Percentiles rank a stretch among this genome's conserved stretches.
Conservation (phyloP, 2,797 vertebrate genomes). For the Adelosebastes latens region DNA sequence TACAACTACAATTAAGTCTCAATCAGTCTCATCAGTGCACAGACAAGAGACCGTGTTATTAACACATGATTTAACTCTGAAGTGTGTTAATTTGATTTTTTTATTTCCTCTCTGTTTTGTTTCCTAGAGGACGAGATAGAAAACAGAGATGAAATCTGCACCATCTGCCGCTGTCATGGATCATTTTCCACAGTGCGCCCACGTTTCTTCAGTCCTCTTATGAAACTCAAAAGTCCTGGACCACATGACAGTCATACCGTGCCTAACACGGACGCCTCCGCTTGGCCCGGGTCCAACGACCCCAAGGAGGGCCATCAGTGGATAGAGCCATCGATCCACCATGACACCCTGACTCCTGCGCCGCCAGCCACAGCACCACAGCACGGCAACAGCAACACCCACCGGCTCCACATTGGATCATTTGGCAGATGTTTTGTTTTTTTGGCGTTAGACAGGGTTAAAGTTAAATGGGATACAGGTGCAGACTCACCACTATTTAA, state of each 20-base stretch:
- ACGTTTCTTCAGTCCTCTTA: constrained; percentile 26
- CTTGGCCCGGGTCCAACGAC: constrained; percentile 41
- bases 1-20: constrained; percentile 31
- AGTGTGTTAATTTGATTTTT: background rate
- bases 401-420: background rate
- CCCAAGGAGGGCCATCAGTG: constrained; percentile 50
- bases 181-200: background rate
- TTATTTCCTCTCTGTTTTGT: constrained; percentile 27
- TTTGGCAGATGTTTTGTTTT: background rate
- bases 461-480: background rate
- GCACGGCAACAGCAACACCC: constrained; percentile 10
- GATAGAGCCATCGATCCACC: constrained; percentile 59
- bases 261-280: constrained; percentile 35
- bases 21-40: constrained; percentile 1
- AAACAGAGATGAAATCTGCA: constrained; percentile 18
- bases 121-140: constrained; percentile 20
- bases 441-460: background rate
- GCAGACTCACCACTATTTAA: background rate
- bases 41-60: background rate
- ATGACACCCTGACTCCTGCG: constrained; percentile 39
- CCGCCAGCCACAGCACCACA: background rate
- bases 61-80: background rate
- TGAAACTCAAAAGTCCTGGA: constrained; percentile 23
- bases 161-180: background rate
- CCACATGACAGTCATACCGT: constrained; percentile 33